Conservation (phyloP, 2,797 vertebrate species). For the Sebastes melanostomus region DNA sequence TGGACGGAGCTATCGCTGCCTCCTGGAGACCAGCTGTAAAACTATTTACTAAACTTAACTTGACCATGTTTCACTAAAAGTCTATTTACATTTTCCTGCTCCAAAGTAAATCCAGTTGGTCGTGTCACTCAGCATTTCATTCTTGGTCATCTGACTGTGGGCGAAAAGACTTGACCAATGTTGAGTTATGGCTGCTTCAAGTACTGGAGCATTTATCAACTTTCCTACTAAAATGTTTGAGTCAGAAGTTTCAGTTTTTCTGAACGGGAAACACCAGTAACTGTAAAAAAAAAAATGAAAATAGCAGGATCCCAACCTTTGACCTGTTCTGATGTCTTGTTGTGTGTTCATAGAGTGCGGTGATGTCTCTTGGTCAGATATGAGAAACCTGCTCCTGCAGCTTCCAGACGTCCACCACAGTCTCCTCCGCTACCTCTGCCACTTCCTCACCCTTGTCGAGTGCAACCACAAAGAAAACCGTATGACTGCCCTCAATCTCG, state of each 20-base stretch:
- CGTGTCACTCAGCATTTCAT: background rate
- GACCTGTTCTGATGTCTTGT: background rate
- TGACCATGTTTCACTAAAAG: background rate
- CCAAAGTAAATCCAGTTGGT: background rate
- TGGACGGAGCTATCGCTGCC: background rate
- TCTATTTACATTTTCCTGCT: background rate
- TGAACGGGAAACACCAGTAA: background rate
- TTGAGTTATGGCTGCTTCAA: background rate
- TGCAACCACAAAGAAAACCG: conserved; percentile 86
- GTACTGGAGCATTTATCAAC: background rate
- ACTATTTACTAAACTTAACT: background rate
- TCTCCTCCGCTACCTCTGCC: conserved; percentile 90
- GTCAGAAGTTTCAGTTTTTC: background rate
- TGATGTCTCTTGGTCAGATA: conserved; percentile 75
- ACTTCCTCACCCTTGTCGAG: conserved; percentile 89
- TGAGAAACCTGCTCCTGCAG: conserved; percentile 84
- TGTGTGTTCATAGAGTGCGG: conserved; percentile 75
- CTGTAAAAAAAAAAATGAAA: background rate
- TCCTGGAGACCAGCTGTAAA: conserved; percentile 1
- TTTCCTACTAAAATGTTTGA: background rate
- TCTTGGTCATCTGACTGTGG: background rate
- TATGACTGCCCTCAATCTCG: conserved; percentile 91
- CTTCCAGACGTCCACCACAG: conserved; percentile 87
- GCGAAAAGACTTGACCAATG: background rate
- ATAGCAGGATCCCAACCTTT: background rate